phyloP scores from a whole-genome alignment of 2,113 vertebrate species.

The Antechinus flavipes region DNA sequence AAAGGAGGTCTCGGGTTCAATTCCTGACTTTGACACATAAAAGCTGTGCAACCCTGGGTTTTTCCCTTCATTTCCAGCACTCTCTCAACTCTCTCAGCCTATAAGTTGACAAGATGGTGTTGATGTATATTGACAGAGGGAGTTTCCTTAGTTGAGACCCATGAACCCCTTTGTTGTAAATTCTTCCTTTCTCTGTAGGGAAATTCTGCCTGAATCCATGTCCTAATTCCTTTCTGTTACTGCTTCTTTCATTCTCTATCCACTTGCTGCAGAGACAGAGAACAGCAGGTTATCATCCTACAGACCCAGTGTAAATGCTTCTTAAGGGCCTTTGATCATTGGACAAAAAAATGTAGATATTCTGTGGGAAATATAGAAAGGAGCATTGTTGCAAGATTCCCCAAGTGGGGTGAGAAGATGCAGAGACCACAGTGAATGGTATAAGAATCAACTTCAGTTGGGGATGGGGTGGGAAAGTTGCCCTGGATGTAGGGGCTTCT shows the following conservation, averaged over 20 bases:
- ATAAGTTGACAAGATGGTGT: background rate
- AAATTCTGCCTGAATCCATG: background rate
- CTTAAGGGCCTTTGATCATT: background rate
- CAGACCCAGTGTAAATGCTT: background rate
- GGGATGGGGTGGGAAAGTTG: background rate
- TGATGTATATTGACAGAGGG: background rate
- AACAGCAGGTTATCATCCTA: background rate
- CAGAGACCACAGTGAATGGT: background rate
- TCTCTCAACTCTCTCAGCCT: background rate
- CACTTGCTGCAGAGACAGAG: background rate
- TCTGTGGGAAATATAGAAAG: background rate
- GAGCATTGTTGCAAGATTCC: background rate
- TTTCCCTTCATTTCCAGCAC: background rate
- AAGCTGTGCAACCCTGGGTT: background rate
- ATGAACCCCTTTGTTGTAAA: background rate
- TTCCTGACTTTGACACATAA: background rate
- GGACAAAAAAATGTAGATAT: background rate
- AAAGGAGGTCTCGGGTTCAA: background rate
- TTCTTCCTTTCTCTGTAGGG: background rate
- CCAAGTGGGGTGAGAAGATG: background rate
- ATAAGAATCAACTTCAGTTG: background rate
- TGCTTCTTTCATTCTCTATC: background rate
- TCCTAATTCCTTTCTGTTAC: background rate
- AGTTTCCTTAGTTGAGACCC: background rate
- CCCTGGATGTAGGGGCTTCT: background rate